Evolutionary conservation across 2,797 vertebrate genomes (phyloP).

Genomic region (Emydoidea blandingii): DNA sequence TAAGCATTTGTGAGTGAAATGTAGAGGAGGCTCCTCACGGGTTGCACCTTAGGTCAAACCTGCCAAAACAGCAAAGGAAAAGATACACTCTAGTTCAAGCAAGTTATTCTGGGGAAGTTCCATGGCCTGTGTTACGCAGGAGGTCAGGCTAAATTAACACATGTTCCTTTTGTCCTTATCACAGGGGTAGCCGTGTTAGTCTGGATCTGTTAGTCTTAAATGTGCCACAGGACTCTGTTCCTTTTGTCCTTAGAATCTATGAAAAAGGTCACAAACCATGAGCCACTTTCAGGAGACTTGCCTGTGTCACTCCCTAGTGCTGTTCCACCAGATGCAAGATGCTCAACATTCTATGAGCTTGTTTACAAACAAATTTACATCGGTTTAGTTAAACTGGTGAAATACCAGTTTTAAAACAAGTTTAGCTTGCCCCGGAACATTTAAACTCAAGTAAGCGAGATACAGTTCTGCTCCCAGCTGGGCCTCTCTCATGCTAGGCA

Average conservation of each 20-base stretch:
- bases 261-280: background rate
- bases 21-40: background rate
- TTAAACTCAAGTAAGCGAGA: rapidly evolving
- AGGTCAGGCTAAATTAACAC: background rate
- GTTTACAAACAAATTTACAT: background rate
- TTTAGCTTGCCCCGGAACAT: background rate
- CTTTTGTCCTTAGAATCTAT: background rate
- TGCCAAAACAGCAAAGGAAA: background rate
- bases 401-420: rapidly evolving
- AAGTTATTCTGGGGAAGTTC: background rate
- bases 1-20: background rate
- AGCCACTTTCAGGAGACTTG: background rate
- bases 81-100: background rate
- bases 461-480: background rate
- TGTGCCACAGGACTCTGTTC: background rate
- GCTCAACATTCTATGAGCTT: background rate
- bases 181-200: too few relatives aligned
- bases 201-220: too few relatives aligned
- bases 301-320: background rate
- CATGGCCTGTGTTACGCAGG: background rate
- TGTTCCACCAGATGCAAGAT: background rate
- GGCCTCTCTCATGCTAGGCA: background rate
- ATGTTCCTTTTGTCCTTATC: background rate
- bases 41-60: background rate
- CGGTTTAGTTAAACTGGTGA: background rate